Conservation (phyloP, 2,797 vertebrate species). For the Xyrichtys novacula region DNA sequence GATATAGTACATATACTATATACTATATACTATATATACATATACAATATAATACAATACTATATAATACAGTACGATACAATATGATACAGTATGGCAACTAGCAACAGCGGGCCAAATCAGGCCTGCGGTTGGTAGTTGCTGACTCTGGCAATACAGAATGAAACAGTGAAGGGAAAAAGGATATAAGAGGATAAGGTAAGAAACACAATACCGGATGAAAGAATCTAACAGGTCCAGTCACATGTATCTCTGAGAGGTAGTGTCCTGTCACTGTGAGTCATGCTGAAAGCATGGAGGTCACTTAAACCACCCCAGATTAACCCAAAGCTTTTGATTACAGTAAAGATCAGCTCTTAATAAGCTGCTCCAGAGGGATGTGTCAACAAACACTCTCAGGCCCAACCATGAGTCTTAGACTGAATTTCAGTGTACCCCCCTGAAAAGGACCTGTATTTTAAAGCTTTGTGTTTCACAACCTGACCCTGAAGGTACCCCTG, state of each 20-base stretch:
- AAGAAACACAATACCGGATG: too few relatives aligned
- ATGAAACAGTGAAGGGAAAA: too few relatives aligned
- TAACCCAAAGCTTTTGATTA: slow-evolving; percentile 37
- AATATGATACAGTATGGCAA: too few relatives aligned
- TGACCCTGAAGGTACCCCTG: slow-evolving; percentile 25
- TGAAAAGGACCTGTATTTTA: slow-evolving; percentile 41
- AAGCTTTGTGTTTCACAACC: slow-evolving; percentile 27
- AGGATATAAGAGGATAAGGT: too few relatives aligned
- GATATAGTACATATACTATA: too few relatives aligned
- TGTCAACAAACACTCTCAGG: slow-evolving; percentile 39
- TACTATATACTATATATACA: too few relatives aligned
- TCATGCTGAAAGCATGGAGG: not conserved
- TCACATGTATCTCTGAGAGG: not conserved
- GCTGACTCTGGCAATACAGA: too few relatives aligned
- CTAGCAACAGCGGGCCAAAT: too few relatives aligned
- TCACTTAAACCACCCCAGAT: slow-evolving; percentile 12
- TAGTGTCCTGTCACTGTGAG: not conserved
- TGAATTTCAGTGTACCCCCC: slow-evolving; percentile 26
- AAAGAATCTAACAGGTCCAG: too few relatives aligned
- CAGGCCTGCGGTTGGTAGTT: too few relatives aligned
- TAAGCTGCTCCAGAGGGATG: slow-evolving; percentile 34
- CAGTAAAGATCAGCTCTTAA: slow-evolving; percentile 22
- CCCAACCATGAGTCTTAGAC: slow-evolving; percentile 20
- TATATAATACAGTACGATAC: too few relatives aligned
- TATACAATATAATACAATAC: too few relatives aligned